Evolutionary conservation across 2,797 vertebrate genomes (phyloP), one percentile per base, ranked within the genome.

Genomic region (Xiphophorus birchmanni): DNA sequence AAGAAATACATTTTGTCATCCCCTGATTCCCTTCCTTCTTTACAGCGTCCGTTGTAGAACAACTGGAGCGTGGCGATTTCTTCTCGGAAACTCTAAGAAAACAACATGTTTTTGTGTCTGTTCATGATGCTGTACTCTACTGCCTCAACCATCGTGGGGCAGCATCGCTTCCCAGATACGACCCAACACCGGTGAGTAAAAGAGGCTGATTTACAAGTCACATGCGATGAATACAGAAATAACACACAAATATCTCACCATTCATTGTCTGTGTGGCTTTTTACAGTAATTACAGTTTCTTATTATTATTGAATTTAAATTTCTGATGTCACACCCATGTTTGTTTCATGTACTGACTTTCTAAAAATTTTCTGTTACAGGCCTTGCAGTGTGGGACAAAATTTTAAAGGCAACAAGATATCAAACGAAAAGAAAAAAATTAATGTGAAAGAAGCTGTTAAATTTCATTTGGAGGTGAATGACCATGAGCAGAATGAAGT

Each of bases 21-120:
- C 5, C 1, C 15, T 52, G 50, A 69, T 72, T 73, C 45, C 23
- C 15, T 73, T 32, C 74, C 29, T 77, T 71, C 60, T 73, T 2
- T 86, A 76, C 84, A 99, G 98, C 75, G 0, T 91, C 93, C 0
- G 95, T 99, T 78, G 93, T 99, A 10, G 73, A 95, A 74, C 97
- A 99, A 84, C 89, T 99, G 47, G 97, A 99, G 86, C 82, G 75
- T 0, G 97, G 97, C 0, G 90, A 94, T 50, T 98, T 99, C 92
- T 99, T 99, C 85, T 96, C 95, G 0, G 90, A 96, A 0, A 81
- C 90, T 1, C 94, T 99, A 90, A 96, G 97, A 42, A 98, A 99
- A 91, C 92, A 93, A 58, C 91, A 73, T 67, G 95, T 99, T 74
- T 99, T 99, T 75, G 93, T 94, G 67, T 96, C 97, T 0, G 94